Conservation (phyloP, 1,140 invertebrate genomes). For the Hylyphantes graminicola region DNA sequence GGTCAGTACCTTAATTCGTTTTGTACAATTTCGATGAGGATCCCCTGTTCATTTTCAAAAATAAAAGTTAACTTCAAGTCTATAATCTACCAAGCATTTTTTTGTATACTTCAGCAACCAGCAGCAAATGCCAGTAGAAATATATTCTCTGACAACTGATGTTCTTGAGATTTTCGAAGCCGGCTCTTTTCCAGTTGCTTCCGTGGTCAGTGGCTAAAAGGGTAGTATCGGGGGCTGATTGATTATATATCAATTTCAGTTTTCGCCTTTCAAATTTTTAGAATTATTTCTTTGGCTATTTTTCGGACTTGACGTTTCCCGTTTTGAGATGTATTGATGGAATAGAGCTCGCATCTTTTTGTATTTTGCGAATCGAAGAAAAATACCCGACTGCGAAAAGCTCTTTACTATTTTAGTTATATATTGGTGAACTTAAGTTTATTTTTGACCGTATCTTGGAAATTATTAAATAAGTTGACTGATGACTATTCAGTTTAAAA, state of each 20-base stretch:
- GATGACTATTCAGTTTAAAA: no score
- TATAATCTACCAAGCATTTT: not conserved
- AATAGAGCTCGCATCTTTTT: not conserved
- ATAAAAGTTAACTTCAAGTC: not conserved
- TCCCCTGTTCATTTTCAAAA: not conserved
- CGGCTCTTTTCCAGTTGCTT: constrained; percentile 11
- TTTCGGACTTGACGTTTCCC: constrained; percentile 15
- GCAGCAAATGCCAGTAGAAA: constrained; percentile 20
- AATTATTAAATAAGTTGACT: no score
- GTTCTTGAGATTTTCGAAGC: constrained; percentile 30
- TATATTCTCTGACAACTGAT: constrained; percentile 28
- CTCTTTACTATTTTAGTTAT: no score
- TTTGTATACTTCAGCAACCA: not conserved
- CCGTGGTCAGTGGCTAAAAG: constrained; percentile 38
- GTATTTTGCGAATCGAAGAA: no score
- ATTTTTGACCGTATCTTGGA: no score
- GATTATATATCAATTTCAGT: constrained; percentile 35
- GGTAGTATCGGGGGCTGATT: constrained; percentile 34
- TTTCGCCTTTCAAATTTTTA: constrained; percentile 29
- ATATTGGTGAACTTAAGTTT: no score
- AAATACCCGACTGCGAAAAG: no score
- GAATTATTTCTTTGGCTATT: constrained; percentile 35
- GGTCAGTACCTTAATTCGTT: no score
- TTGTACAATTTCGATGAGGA: no score
- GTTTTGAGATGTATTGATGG: constrained; percentile 4